Evolutionary conservation across 2,113 vertebrate genomes (phyloP), one percentile per base, ranked within the genome.

Genomic region (Recurvirostra avosetta): DNA sequence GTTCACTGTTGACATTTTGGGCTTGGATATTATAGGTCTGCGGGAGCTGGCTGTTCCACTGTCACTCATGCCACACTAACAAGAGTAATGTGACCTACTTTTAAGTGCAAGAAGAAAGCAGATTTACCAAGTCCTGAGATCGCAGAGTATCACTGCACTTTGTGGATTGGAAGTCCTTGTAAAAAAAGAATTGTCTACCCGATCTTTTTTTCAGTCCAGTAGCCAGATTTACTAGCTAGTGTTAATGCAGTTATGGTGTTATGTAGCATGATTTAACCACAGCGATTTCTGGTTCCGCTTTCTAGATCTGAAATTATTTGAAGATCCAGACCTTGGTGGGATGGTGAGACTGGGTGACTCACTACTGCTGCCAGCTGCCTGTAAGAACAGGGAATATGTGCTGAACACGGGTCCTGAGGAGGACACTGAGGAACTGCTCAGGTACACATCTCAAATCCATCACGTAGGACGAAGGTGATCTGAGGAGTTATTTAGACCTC

Each of bases 301-400:
- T 76, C 11, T 96, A 98, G 98, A 97, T 93, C 91, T 98, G 94
- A 98, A 98, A 61, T 85, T 98, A 68, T 99, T 99, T 93, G 98
- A 99, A 22, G 98, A 98, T 50, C 98, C 97, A 66, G 98, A 99
- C 75, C 98, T 99, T 2, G 98, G 98, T 8, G 98, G 98, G 32
- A 59, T 78, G 1, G 97, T 98, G 27, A 92, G 93, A 77, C 53
- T 97, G 71, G 98, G 98, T 10, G 98, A 99, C 77, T 97, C 98
- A 25, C 88, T 99, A 14, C 93, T 99, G 83, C 96, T 98, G 79
- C 98, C 98, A 8, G 86, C 95, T 15, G 91, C 98, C 61, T 87
- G 43, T 52, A 68, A 77, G 61, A 75, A n/a, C 26, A 88, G 32
- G 79, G 50, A 89, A 15, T 22, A 62, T 20, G 12, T 43, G 7